Base-by-base conservation (phyloP, 2,113 vertebrate species). In the Pristiophorus japonicus region DNA sequence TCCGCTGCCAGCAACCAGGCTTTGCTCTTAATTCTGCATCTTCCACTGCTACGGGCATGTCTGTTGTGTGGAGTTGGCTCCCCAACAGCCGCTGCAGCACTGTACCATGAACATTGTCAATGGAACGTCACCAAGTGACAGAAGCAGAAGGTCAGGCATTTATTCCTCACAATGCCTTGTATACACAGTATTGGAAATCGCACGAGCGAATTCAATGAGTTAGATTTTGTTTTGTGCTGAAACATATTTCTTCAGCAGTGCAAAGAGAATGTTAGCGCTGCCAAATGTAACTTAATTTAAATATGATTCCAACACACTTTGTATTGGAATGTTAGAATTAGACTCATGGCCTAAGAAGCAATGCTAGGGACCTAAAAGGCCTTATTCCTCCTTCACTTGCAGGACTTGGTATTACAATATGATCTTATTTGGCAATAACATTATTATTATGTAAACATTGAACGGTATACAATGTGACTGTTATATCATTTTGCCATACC, bases 101-200 rank as follows among this genome's bases (percentile, higher is more conserved):
- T 92, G n/a, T 7, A 92, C 38, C 59, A 38, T 63, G n/a, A 92
- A 34, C 34, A 63, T 92, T 92, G 59, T 63, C n/a, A 6, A 63
- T 22, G 88, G n/a, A 92, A 42, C 7, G n/a, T 88, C 59, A 92
- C n/a, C 34, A 92, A 92, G 88, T 34, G 16, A 92, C 78, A 92
- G 16, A n/a, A 91, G 59, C 88, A 92, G 59, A 92, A 92, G 88
- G 88, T 92, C 88, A 92, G 62, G 59, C 88, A 63, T 63, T 92
- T 63, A 63, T 92, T 62, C 16, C 38, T 92, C 59, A 38, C 59
- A 90, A 30, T 63, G 59, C 62, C 59, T 2, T 63, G 34, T 8
- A 92, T 16, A 20, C 59, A 92, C 8, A 38, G 6, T 63, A 2
- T 92, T 92, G 59, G 59, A 65, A 65, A 92, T 63, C 34, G 63